Conservation (phyloP, 1,140 invertebrate genomes). For the Cepaea nemoralis region DNA sequence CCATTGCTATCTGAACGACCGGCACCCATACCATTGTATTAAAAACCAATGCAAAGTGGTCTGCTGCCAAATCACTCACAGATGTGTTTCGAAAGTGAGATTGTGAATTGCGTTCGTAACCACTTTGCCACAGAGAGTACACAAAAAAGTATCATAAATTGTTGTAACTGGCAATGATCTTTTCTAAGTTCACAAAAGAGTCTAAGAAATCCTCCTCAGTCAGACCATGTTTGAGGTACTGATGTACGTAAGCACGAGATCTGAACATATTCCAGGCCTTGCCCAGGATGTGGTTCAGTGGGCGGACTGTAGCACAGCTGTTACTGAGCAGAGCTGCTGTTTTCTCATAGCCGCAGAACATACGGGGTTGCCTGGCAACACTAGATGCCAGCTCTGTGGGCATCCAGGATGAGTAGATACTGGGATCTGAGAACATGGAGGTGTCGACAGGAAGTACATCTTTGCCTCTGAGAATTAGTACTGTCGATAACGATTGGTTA, state of each 20-base stretch:
- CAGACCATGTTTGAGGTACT: slow-evolving; percentile 69
- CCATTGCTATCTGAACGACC: too few relatives aligned
- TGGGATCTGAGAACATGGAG: slow-evolving; percentile 57
- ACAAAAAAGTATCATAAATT: slow-evolving; percentile 53
- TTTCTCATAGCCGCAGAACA: slow-evolving; percentile 69
- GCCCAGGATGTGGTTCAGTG: slow-evolving; percentile 63
- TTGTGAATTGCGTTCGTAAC: too few relatives aligned
- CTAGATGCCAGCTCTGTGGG: slow-evolving; percentile 51
- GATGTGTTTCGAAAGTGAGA: too few relatives aligned
- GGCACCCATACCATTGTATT: too few relatives aligned
- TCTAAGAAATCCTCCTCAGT: slow-evolving; percentile 70
- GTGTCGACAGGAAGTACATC: slow-evolving; percentile 54
- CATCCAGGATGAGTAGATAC: slow-evolving; percentile 65
- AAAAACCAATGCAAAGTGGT: too few relatives aligned
- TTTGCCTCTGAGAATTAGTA: slow-evolving; percentile 66
- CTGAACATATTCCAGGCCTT: slow-evolving; percentile 72
- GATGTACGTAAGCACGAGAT: slow-evolving; percentile 70
- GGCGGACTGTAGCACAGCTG: slow-evolving; percentile 56
- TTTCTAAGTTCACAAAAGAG: slow-evolving; percentile 70
- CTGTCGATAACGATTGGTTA: slow-evolving; percentile 64
- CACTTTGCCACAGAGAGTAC: too few relatives aligned
- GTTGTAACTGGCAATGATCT: slow-evolving; percentile 69
- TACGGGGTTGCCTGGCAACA: slow-evolving; percentile 56
- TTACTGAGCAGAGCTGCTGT: slow-evolving; percentile 67
- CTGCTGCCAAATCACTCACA: too few relatives aligned